Evolutionary conservation across 1,140 invertebrate species (phyloP), one percentile per base, ranked within the genome.

Genomic region (Drosophila kepulauana): DNA sequence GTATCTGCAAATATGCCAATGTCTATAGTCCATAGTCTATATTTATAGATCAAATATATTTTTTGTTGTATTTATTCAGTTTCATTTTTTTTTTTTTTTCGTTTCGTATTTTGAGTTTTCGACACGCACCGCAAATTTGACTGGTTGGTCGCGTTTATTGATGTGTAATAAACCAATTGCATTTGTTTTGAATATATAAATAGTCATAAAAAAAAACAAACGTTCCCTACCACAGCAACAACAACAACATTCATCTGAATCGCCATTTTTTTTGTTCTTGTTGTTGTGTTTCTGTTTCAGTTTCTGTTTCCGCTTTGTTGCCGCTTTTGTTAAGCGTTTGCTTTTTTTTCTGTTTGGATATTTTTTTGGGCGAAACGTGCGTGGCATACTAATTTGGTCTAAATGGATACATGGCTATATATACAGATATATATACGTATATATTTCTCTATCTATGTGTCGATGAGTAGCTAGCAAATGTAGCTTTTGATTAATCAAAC

Each of bases 111-210:
- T 46, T 48, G 46, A 16, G 51, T 10, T 38, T 46, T 33, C n/a
- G 58, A 69, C 68, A 84, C 73, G 78, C 78, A 85, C 66, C 78
- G 66, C 66, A 81, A 81, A 84, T 82, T 88, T 87, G 56, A 61
- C 74, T 76, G 54, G 63, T 49, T 79, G 74, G 68, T 67, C 63
- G 79, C 57, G 78, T 82, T 81, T 81, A 88, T 88, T 89, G 85
- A 89, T 89, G 85, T 88, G 85, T 85, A 88, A 88, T 88, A 81
- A 88, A 89, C 78, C 85, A 88, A 88, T 88, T 85, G 85, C 85
- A 81, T 88, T 88, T 88, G 85, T 71, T 88, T 88, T 89, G 85
- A 84, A 88, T 88, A 85, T 84, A 89, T 89, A 88, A 88, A 88
- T 85, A 89, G 88, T 69, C 81, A 84, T 84, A 74, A 65, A 75